Evolutionary conservation across 2,888 invertebrate genomes (phyloP), one percentile per base, ranked within the genome.

Genomic region (Drosophila fungiperda): DNA sequence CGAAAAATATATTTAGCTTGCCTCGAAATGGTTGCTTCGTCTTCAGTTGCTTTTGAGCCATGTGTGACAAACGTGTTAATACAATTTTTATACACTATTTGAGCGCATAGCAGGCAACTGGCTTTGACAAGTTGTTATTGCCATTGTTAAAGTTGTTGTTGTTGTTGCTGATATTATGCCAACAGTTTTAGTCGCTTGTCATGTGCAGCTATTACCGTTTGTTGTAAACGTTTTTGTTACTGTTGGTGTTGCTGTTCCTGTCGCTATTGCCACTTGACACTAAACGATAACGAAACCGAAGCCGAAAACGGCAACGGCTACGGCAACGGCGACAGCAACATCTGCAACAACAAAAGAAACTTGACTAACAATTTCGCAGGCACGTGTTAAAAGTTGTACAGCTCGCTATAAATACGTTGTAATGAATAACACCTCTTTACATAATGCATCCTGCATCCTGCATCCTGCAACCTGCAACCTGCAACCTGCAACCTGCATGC

Each of bases 271-370:
- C 82, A 90, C 90, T 87, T 88, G 89, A 90, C 90, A 88, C 90
- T 88, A 90, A 89, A 85, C 90, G 86, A 80, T 85, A 85, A 81
- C 76, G 88, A 85, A 89, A 87, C 85, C 85, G 50, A 89, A 87
- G 66, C 29, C 23, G 11, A 54, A 54, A 50, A 64, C 61, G 58
- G 68, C 48, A 77, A 61, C 55, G 74, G 55, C 68, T 54, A 53
- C 57, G 68, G 50, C 63, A 58, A 50, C 55, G 59, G 45, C 50
- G 65, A 40, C 55, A 15, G n/a, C 29, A 50, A 64, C 63, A 66
- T 49, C 63, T 61, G 45, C 50, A 66, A 33, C 57, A 26, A n/a
- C 53, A 60, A 62, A 67, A 53, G 36, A 67, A 67, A 54, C 42
- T 50, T 26, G 45, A 55, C 58, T 54, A 73, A 82, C 88, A 87